These are phyloP conservation scores for Heteromormyrus szaboi DNA, from an alignment of 2,797 vertebrate genomes.

Conservation along the genomic window DNA sequence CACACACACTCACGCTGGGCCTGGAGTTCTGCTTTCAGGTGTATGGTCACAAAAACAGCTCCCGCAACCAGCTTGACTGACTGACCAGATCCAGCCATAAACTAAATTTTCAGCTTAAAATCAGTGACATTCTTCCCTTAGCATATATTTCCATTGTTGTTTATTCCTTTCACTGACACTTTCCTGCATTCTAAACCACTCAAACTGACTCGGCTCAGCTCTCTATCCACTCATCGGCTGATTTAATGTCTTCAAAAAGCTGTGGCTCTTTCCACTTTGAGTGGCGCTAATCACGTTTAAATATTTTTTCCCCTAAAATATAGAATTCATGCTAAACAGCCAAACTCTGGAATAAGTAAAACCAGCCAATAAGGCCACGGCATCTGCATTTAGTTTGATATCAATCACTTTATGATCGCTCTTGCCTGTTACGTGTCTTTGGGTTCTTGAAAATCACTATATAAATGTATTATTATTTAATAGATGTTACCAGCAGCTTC, in stretches of 20 bases:
- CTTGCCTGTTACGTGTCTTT: not conserved
- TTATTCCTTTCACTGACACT: not conserved
- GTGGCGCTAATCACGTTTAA: not conserved
- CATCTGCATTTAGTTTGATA: not conserved
- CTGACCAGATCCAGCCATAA: not conserved
- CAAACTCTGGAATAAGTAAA: not conserved
- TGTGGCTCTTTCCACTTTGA: not conserved
- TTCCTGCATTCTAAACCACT: not conserved
- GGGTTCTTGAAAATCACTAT: not conserved
- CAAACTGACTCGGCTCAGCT: not conserved
- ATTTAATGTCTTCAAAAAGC: not conserved
- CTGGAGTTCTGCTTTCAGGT: not conserved
- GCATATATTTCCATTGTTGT: not conserved
- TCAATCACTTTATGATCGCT: not conserved
- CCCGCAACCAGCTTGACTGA: not conserved
- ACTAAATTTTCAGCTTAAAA: slow-evolving; percentile 38
- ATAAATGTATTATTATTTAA: not conserved
- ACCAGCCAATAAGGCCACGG: not conserved
- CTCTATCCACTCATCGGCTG: not conserved
- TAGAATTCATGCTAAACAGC: not conserved
- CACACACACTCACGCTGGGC: not conserved
- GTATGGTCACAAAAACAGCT: slow-evolving; percentile 30
- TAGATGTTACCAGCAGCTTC: not conserved
- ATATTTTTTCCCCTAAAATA: not conserved
- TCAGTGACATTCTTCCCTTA: not conserved